These are phyloP conservation scores for Gasteruption jaculator DNA, from an alignment of 2,888 invertebrate genomes.

Conservation along the genomic window DNA sequence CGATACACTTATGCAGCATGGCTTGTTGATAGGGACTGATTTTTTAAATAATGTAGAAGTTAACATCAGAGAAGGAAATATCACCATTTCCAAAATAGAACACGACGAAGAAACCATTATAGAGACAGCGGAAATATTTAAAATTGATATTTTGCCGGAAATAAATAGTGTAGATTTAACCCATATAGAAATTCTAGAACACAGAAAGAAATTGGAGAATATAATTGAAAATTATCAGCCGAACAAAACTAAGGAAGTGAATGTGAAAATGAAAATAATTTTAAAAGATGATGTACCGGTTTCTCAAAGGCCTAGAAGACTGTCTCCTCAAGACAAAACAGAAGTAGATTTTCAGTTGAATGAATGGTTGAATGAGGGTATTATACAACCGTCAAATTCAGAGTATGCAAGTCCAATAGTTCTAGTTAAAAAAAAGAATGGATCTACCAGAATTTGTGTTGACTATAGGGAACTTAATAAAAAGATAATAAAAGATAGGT, in stretches of 20 bases:
- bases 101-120: no score
- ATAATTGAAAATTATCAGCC: constrained; percentile 26
- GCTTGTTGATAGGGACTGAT: constrained; percentile 14
- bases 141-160: constrained; percentile 6
- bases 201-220: constrained; percentile 4
- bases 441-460: constrained; percentile 15
- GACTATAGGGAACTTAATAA: constrained; percentile 31
- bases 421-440: constrained; percentile 14
- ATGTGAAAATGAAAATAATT: constrained; percentile 29
- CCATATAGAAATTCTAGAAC: constrained; percentile 5
- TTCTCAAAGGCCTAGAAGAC: constrained; percentile 24
- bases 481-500: constrained; percentile 28
- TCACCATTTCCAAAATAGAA: constrained; percentile 7
- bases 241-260: constrained; percentile 20
- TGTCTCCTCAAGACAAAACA: constrained; percentile 23
- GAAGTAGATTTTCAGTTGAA: no score
- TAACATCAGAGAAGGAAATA: constrained; percentile 9
- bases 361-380: constrained; percentile 4
- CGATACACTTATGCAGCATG: constrained; percentile 11
- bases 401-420: constrained; percentile 12
- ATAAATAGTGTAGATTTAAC: constrained; percentile 1
- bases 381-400: background rate
- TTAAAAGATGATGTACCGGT: constrained; percentile 31
- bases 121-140: constrained; percentile 1
- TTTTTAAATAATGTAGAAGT: constrained; percentile 14